These are phyloP conservation scores for Lepus townsendii DNA, from an alignment of 2,797 vertebrate genomes.

Conservation along the genomic window DNA sequence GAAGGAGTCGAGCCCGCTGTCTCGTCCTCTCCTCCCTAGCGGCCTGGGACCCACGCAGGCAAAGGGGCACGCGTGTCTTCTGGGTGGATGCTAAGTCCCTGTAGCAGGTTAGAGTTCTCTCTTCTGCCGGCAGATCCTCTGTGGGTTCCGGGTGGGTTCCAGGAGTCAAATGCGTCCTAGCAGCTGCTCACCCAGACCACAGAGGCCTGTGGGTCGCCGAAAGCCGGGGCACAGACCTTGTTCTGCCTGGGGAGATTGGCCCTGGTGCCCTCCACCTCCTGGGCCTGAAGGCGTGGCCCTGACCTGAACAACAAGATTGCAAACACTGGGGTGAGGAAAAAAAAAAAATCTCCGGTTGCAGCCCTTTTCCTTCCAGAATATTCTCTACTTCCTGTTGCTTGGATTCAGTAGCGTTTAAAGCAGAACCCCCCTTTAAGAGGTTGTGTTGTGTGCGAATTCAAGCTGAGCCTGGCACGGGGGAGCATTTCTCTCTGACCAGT, in stretches of 20 bases:
- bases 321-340: conserved; percentile 62
- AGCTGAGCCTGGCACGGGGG: conserved; percentile 75
- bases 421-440: conserved; percentile 50
- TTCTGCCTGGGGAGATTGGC: neutral
- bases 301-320: conserved; percentile 58
- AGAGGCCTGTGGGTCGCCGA: neutral
- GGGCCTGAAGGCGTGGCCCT: conserved; percentile 50
- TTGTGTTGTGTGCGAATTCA: conserved; percentile 77
- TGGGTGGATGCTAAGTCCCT: neutral
- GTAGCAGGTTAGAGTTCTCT: conserved; percentile 5
- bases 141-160: conserved; percentile 55
- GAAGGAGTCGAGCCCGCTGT: neutral
- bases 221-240: fast-evolving
- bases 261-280: neutral
- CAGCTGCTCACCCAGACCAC: neutral
- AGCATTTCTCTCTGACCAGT: conserved; percentile 74
- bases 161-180: neutral
- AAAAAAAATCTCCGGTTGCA: conserved; percentile 16
- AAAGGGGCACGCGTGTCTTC: neutral
- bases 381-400: conserved; percentile 63
- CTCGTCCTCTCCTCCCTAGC: neutral
- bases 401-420: conserved; percentile 5
- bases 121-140: neutral
- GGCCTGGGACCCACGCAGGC: neutral
- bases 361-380: conserved; percentile 62